Evolutionary conservation across 2,113 vertebrate species (phyloP).

Genomic region (Carassius auratus): DNA sequence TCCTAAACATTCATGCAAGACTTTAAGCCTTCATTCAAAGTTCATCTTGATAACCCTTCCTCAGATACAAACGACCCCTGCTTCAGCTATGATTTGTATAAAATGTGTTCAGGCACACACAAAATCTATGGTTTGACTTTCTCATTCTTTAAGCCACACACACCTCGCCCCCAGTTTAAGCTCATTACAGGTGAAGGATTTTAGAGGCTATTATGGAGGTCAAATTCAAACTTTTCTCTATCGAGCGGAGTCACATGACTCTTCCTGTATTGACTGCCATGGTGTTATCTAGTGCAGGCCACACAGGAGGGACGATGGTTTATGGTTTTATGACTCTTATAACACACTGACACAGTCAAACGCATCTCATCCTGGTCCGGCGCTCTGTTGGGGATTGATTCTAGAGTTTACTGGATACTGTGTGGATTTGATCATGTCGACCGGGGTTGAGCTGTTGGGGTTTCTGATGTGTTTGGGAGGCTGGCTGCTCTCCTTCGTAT

Average conservation of each 20-base stretch:
- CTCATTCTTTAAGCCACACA: background rate
- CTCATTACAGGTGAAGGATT: background rate
- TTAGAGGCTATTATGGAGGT: background rate
- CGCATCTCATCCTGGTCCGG: background rate
- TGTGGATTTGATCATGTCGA: constrained; percentile 66
- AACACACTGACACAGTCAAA: constrained; percentile 7
- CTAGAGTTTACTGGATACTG: background rate
- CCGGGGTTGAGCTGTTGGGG: constrained; percentile 66
- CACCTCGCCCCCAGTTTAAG: background rate
- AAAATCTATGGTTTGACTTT: background rate
- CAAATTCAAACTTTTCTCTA: background rate
- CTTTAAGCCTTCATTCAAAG: background rate
- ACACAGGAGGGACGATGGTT: constrained; percentile 30
- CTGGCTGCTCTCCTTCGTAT: constrained; percentile 67
- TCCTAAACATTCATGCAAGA: background rate
- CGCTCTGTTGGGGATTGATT: background rate
- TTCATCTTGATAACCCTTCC: background rate
- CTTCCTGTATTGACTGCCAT: background rate
- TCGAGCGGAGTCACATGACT: background rate
- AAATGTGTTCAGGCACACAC: background rate
- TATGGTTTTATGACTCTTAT: constrained; percentile 52
- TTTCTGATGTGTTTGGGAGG: constrained; percentile 72
- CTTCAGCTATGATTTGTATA: background rate
- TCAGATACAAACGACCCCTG: background rate
- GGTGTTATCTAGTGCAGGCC: constrained; percentile 1